These are phyloP conservation scores for Chanos chanos DNA, from an alignment of 2,797 vertebrate species.

Conservation along the genomic window DNA sequence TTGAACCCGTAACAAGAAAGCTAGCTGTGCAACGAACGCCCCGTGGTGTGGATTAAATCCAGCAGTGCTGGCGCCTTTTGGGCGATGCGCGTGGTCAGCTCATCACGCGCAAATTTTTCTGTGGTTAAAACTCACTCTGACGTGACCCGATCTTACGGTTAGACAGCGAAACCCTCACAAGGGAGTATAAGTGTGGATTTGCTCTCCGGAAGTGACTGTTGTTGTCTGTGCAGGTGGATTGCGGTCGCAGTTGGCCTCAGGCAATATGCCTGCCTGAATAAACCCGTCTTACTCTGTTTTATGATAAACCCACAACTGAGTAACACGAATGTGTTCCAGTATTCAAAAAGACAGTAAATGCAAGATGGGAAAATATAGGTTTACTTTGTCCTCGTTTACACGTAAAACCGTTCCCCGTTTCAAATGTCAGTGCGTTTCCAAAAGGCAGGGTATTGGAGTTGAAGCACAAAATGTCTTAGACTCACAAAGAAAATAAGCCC, in stretches of 20 bases:
- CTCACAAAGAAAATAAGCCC: too few relatives aligned
- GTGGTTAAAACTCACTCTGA: background rate
- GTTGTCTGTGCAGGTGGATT: conserved; percentile 29
- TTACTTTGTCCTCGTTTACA: too few relatives aligned
- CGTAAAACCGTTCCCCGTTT: too few relatives aligned
- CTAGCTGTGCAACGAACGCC: too few relatives aligned
- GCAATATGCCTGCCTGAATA: conserved; percentile 17
- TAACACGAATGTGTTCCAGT: conserved; percentile 12
- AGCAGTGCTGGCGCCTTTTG: too few relatives aligned
- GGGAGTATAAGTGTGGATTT: conserved; percentile 10
- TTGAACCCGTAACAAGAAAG: conserved; percentile 14
- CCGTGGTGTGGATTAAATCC: too few relatives aligned
- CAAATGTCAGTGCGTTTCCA: too few relatives aligned
- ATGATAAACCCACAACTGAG: conserved; percentile 17
- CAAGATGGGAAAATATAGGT: too few relatives aligned
- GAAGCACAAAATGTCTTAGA: too few relatives aligned
- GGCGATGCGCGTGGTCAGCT: too few relatives aligned
- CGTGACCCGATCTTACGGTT: background rate
- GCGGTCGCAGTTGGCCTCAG: conserved; percentile 29
- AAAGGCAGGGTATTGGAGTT: too few relatives aligned
- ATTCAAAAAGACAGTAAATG: background rate
- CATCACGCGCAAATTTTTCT: background rate
- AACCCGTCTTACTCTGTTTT: conserved; percentile 19
- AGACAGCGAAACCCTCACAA: background rate
- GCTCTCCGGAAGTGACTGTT: too few relatives aligned